Evolutionary conservation across 2,888 invertebrate species (phyloP).

Genomic region (Caenorhabditis japonica): DNA sequence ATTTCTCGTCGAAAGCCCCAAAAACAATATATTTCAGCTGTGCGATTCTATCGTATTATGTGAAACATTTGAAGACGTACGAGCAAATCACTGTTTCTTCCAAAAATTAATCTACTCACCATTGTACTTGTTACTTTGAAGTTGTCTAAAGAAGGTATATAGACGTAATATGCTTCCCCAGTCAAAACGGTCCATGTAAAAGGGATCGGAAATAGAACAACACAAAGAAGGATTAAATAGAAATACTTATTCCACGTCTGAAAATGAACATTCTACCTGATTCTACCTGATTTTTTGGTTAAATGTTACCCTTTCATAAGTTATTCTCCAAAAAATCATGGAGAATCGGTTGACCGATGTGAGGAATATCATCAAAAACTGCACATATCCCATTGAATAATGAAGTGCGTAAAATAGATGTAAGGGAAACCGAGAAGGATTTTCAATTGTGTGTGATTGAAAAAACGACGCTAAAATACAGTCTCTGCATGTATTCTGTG

Average conservation of each 20-base stretch:
- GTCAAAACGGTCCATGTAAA: neutral
- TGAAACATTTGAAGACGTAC: too few relatives aligned
- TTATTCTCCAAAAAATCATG: neutral
- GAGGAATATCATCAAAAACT: constrained; percentile 7
- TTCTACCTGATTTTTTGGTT: neutral
- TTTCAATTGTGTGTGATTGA: neutral
- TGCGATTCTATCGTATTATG: too few relatives aligned
- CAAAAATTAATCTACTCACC: constrained; percentile 3
- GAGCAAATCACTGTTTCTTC: too few relatives aligned
- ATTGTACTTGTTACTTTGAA: neutral
- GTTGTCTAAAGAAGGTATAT: neutral
- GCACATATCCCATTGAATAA: constrained; percentile 1
- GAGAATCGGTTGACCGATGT: constrained; percentile 1
- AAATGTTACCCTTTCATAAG: neutral
- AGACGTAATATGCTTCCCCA: neutral
- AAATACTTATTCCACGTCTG: neutral
- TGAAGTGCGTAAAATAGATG: constrained; percentile 7
- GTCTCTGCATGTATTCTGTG: constrained; percentile 11
- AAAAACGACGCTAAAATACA: neutral
- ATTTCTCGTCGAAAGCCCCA: too few relatives aligned
- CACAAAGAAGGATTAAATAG: neutral
- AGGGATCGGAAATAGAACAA: constrained; percentile 1
- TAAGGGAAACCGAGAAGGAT: neutral
- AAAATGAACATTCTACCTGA: neutral
- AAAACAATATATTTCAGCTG: too few relatives aligned